A percentile compares a stretch with the other conserved stretches of the same genome.
Evolutionary conservation across 2,113 vertebrate genomes (phyloP).

Genomic region (Terrapene triunguis): DNA sequence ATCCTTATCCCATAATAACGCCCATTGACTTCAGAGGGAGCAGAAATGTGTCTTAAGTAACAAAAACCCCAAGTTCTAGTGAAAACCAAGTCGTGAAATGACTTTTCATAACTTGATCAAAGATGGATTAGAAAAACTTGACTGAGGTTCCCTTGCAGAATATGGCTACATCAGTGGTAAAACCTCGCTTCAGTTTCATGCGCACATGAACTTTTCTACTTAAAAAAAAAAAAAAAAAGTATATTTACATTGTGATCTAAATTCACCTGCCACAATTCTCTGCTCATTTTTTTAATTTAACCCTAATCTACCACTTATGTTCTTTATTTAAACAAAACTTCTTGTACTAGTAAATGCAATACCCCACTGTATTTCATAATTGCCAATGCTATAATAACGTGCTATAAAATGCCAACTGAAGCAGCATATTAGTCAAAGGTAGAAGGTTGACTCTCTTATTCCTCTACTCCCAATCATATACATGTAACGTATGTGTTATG

Average conservation of each 20-base stretch:
- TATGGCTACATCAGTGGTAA: not conserved
- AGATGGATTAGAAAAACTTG: not conserved
- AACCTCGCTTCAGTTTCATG: not conserved
- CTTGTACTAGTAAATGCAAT: not conserved
- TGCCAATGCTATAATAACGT: not conserved
- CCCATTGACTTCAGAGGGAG: not conserved
- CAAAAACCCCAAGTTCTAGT: not conserved
- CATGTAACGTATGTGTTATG: not conserved
- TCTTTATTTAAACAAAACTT: not conserved
- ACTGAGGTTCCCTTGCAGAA: not conserved
- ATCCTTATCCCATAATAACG: not conserved
- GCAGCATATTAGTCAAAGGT: not conserved
- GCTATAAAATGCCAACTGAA: not conserved
- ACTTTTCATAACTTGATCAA: not conserved
- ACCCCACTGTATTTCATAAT: not conserved
- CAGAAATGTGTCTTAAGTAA: not conserved
- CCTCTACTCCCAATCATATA: not conserved
- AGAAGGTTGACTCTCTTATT: fast-evolving
- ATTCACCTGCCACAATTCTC: not conserved
- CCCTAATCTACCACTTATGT: not conserved
- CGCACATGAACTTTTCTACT: not conserved
- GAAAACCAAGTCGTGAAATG: not conserved
- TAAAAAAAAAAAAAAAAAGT: not conserved
- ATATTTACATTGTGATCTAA: not conserved
- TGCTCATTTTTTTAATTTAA: not conserved